Evolutionary conservation across 2,888 invertebrate species (phyloP).

Genomic region (Epirrhoe tristata): DNA sequence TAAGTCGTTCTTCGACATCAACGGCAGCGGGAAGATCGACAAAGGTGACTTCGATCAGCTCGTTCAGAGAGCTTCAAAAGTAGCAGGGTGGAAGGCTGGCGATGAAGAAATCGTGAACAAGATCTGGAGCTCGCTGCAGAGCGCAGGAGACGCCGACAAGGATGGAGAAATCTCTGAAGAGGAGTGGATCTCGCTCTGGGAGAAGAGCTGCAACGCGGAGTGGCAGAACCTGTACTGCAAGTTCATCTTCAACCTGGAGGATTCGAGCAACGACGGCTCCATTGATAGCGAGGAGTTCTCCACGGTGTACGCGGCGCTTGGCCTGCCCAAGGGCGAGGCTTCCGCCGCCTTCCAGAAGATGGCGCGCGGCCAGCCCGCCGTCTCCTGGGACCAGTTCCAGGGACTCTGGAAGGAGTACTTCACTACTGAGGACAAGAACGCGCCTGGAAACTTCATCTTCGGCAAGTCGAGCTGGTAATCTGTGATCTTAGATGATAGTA

Average conservation of each 20-base stretch:
- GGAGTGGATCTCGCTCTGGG: conserved; percentile 82
- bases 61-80: conserved; percentile 92
- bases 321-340: conserved; percentile 89
- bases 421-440: conserved; percentile 79
- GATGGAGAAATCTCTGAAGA: conserved; percentile 90
- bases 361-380: conserved; percentile 89
- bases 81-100: conserved; percentile 91
- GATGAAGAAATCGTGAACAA: conserved; percentile 90
- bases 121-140: conserved; percentile 93
- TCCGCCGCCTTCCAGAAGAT: conserved; percentile 91
- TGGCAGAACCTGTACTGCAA: conserved; percentile 95
- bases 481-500: not conserved
- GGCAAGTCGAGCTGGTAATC: conserved; percentile 76
- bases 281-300: conserved; percentile 94
- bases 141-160: conserved; percentile 93
- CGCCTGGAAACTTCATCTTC: conserved; percentile 88
- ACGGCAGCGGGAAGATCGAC: conserved; percentile 95
- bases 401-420: conserved; percentile 92
- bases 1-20: conserved; percentile 94
- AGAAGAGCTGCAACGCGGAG: conserved; percentile 87
- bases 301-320: conserved; percentile 91
- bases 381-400: conserved; percentile 91
- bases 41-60: conserved; percentile 94
- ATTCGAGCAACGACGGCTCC: conserved; percentile 90
- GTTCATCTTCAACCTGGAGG: conserved; percentile 94